Percentiles rank a stretch among this genome's conserved stretches.
Evolutionary conservation across 1,140 invertebrate genomes (phyloP).

Genomic region (Samia ricini): DNA sequence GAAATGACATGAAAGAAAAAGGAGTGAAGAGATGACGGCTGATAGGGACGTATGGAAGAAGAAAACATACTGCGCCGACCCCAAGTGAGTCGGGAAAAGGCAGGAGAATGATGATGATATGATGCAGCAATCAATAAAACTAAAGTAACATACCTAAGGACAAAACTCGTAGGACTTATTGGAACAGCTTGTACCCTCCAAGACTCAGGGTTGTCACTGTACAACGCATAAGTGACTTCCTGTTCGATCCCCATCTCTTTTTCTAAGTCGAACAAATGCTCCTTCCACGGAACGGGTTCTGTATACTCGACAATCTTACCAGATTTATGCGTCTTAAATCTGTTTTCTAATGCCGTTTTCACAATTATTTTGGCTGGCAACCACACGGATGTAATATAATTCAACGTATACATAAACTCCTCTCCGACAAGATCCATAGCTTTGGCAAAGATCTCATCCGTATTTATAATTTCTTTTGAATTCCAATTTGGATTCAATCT

Average conservation of each 20-base stretch:
- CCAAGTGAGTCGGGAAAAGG: no score
- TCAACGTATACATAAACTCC: slow-evolving; percentile 89
- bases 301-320: slow-evolving; percentile 90
- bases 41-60: no score
- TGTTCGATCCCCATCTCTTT: slow-evolving; percentile 82
- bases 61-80: no score
- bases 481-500: slow-evolving; percentile 95
- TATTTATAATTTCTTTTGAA: slow-evolving; percentile 75
- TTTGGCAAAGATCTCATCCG: slow-evolving; percentile 81
- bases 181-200: slow-evolving; percentile 93
- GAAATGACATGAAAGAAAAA: no score
- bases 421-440: slow-evolving; percentile 89
- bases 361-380: slow-evolving; percentile 89
- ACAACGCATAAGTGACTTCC: slow-evolving; percentile 89
- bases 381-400: slow-evolving; percentile 87
- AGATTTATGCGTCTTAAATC: slow-evolving; percentile 80
- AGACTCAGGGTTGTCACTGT: slow-evolving; percentile 76
- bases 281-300: slow-evolving; percentile 90
- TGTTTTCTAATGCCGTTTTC: slow-evolving; percentile 82
- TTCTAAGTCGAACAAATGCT: slow-evolving; percentile 92
- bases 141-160: slow-evolving; percentile 81
- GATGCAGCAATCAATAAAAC: no score
- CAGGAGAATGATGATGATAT: no score
- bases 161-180: slow-evolving; percentile 84
- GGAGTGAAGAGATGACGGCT: no score